Evolutionary conservation across 2,113 vertebrate species (phyloP).

Genomic region (Saguinus midas): DNA sequence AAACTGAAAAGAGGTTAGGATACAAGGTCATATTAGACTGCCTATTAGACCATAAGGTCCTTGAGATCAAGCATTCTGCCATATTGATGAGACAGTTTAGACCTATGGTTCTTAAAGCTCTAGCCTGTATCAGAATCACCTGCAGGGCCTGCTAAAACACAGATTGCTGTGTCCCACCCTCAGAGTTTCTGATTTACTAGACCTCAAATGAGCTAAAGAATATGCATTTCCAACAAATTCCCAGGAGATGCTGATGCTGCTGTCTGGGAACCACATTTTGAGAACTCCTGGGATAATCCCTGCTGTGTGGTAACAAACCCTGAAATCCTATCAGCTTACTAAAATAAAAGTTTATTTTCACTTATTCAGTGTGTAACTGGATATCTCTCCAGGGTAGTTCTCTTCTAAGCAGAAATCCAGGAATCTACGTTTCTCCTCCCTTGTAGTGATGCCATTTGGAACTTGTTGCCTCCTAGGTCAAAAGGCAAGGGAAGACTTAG

Average conservation of each 20-base stretch:
- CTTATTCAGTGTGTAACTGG: not conserved
- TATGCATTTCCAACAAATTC: not conserved
- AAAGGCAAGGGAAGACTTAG: not conserved
- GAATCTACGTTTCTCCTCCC: not conserved
- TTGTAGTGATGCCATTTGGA: not conserved
- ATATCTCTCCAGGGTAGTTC: not conserved
- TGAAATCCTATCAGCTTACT: not conserved
- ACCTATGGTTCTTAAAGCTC: not conserved
- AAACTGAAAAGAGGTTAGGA: not conserved
- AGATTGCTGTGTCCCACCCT: not conserved
- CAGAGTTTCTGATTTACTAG: not conserved
- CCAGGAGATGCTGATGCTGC: not conserved
- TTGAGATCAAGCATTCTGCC: not conserved
- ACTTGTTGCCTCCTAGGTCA: not conserved
- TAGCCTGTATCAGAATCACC: not conserved
- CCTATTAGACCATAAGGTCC: not conserved
- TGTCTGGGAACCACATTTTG: not conserved
- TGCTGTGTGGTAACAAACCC: not conserved
- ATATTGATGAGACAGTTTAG: not conserved
- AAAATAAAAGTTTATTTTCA: constrained; percentile 33
- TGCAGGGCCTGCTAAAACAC: not conserved
- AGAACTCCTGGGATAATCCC: not conserved
- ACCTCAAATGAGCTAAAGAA: not conserved
- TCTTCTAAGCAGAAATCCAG: constrained; percentile 15
- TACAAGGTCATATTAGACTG: not conserved